phyloP scores from a whole-genome alignment of 2,797 vertebrate genomes.

The Leptoclinus maculatus region DNA sequence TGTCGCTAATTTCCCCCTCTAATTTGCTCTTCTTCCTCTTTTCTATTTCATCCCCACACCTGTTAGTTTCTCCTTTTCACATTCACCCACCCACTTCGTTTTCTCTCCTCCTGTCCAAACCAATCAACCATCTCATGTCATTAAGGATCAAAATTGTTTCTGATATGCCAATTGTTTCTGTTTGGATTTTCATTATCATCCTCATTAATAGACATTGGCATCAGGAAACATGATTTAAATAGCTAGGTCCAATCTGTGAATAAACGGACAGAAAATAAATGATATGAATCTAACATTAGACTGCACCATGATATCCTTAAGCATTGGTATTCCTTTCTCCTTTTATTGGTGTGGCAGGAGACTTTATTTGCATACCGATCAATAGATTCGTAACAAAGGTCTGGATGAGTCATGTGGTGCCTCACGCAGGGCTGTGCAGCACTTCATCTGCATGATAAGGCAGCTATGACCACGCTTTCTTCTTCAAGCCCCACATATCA shows the following conservation, averaged over 20 bases:
- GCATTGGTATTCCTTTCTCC: slow-evolving; percentile 9
- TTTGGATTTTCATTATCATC: slow-evolving; percentile 35
- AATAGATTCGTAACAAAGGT: slow-evolving; percentile 51
- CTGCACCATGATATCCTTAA: not conserved
- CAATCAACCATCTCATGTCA: slow-evolving; percentile 48
- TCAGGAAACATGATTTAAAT: slow-evolving; percentile 35
- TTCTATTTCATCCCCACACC: slow-evolving; percentile 5
- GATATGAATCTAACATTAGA: slow-evolving; percentile 26
- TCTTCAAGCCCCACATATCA: slow-evolving; percentile 36
- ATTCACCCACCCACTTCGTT: slow-evolving; percentile 13
- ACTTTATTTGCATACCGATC: slow-evolving; percentile 68
- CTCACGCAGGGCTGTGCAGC: slow-evolving; percentile 15
- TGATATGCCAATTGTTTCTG: not conserved
- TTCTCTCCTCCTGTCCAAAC: slow-evolving; percentile 6
- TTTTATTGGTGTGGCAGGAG: slow-evolving; percentile 5
- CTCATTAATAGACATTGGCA: slow-evolving; percentile 29
- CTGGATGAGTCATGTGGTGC: slow-evolving; percentile 51
- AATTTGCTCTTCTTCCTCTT: slow-evolving; percentile 24
- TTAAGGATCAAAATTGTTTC: slow-evolving; percentile 34
- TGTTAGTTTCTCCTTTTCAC: slow-evolving; percentile 25
- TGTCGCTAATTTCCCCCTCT: slow-evolving; percentile 20
- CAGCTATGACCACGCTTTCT: slow-evolving; percentile 23
- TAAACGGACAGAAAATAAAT: slow-evolving; percentile 22
- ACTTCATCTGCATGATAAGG: slow-evolving; percentile 60
- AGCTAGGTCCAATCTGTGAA: not conserved